A percentile compares a stretch with the other conserved stretches of the same genome.
These are phyloP conservation scores for Crenichthys baileyi DNA, from an alignment of 2,797 vertebrate species.

Conservation along the genomic window DNA sequence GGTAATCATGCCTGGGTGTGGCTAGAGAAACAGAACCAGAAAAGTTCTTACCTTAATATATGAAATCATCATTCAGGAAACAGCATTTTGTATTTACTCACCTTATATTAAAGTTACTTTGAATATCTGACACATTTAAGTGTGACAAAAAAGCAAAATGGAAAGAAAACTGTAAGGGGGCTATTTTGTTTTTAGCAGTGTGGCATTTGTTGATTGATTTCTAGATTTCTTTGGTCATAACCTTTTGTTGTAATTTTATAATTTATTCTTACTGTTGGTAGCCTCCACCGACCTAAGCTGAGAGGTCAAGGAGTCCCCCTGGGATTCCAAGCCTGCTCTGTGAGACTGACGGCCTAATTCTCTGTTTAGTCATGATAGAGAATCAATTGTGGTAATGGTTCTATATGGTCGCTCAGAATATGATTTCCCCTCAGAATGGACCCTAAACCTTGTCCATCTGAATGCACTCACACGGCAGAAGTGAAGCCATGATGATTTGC, in stretches of 20 bases:
- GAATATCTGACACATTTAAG: no score
- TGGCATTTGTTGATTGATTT: no score
- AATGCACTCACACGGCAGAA: conserved; percentile 25
- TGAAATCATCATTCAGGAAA: no score
- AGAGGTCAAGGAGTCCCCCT: background rate
- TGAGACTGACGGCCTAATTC: conserved; percentile 22
- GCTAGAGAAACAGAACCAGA: no score
- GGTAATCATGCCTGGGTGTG: no score
- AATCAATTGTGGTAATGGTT: conserved; percentile 23
- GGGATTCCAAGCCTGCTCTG: conserved; percentile 4
- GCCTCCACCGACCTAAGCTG: background rate
- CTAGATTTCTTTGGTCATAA: background rate
- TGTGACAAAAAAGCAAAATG: no score
- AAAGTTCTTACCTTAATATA: no score
- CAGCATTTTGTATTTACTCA: no score
- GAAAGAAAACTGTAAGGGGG: no score
- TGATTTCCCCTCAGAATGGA: conserved; percentile 21
- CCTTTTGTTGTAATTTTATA: no score
- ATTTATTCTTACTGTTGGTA: background rate
- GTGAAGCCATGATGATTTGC: conserved; percentile 16
- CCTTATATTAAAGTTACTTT: no score
- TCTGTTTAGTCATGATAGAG: conserved; percentile 17
- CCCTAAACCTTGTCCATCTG: conserved; percentile 24
- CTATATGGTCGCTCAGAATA: conserved; percentile 12
- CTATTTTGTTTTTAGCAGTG: no score